These are phyloP conservation scores for Nudaria mundana DNA, from an alignment of 2,888 invertebrate genomes.

Conservation along the genomic window DNA sequence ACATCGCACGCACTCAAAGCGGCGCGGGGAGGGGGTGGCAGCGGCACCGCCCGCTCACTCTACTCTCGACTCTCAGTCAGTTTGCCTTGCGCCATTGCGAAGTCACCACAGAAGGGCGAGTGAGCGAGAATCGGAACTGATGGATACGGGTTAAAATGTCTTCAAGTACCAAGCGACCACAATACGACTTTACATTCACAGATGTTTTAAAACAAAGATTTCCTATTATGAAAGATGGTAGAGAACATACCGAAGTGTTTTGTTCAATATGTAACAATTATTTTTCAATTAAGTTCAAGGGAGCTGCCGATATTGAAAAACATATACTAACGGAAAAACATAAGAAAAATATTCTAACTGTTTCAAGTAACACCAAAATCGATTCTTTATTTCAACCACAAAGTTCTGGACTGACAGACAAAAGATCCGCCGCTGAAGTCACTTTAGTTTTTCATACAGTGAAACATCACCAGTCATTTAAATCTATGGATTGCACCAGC, in stretches of 20 bases:
- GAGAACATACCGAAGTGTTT: slow-evolving; percentile 5
- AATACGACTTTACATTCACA: slow-evolving; percentile 1
- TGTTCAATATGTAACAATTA: slow-evolving; percentile 4
- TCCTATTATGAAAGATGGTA: slow-evolving; percentile 3
- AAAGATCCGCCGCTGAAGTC: slow-evolving; percentile 15
- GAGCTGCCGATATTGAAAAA: slow-evolving; percentile 9
- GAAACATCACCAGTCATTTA: slow-evolving; percentile 24
- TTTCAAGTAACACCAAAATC: slow-evolving; percentile 10
- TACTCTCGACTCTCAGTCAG: too few species aligned
- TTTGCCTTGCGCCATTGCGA: slow-evolving; percentile 11
- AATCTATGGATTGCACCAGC: slow-evolving; percentile 11
- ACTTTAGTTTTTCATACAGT: slow-evolving; percentile 24
- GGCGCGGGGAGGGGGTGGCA: too few species aligned
- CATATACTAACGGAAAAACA: slow-evolving; percentile 13
- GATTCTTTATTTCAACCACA: slow-evolving; percentile 11
- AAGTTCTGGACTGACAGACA: slow-evolving; percentile 11
- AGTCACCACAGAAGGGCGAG: background rate
- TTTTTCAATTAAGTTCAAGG: slow-evolving; percentile 5
- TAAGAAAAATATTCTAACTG: slow-evolving; percentile 7
- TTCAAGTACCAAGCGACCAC: slow-evolving; percentile 8
- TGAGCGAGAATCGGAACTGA: background rate
- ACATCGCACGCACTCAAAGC: too few species aligned
- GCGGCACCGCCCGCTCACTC: too few species aligned
- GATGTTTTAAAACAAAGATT: slow-evolving; percentile 1
- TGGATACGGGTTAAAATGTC: slow-evolving; percentile 9